These are phyloP conservation scores for Mnemiopsis leidyi DNA, from an alignment of 37 sponge, comb jelly and placozoan genomes.

Conservation along the genomic window DNA sequence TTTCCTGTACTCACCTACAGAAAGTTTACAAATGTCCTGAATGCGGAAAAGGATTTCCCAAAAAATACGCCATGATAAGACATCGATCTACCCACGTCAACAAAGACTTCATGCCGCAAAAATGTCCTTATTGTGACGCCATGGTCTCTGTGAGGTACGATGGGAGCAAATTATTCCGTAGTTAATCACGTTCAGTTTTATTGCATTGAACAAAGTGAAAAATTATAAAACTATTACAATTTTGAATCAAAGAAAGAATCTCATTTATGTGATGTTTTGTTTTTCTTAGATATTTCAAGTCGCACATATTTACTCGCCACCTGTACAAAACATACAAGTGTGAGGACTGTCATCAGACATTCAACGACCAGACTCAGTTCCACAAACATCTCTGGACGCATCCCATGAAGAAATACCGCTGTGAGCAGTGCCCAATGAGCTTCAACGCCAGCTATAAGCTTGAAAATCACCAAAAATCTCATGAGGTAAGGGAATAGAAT, in stretches of 20 bases:
- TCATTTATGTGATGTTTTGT: too few relatives aligned
- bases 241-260: too few relatives aligned
- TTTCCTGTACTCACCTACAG: conserved; percentile 64
- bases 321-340: conserved; percentile 64
- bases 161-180: too few relatives aligned
- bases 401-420: conserved; percentile 63
- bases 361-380: conserved; percentile 60
- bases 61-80: conserved; percentile 66
- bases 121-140: conserved; percentile 52
- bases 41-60: conserved; percentile 60
- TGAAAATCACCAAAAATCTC: conserved; percentile 47
- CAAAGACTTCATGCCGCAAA: conserved; percentile 65
- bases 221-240: too few relatives aligned
- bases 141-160: conserved; percentile 65
- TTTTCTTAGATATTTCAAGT: conserved; percentile 36
- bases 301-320: conserved; percentile 60
- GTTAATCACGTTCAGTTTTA: too few relatives aligned
- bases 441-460: conserved; percentile 63
- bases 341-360: conserved; percentile 61
- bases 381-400: conserved; percentile 62
- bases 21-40: conserved; percentile 64
- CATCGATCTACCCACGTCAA: conserved; percentile 51
- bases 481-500: conserved; percentile 9
- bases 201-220: too few relatives aligned
- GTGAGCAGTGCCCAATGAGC: conserved; percentile 65